phyloP scores from a whole-genome alignment of 2,113 vertebrate genomes.

The Himantopus leucocephalus region DNA sequence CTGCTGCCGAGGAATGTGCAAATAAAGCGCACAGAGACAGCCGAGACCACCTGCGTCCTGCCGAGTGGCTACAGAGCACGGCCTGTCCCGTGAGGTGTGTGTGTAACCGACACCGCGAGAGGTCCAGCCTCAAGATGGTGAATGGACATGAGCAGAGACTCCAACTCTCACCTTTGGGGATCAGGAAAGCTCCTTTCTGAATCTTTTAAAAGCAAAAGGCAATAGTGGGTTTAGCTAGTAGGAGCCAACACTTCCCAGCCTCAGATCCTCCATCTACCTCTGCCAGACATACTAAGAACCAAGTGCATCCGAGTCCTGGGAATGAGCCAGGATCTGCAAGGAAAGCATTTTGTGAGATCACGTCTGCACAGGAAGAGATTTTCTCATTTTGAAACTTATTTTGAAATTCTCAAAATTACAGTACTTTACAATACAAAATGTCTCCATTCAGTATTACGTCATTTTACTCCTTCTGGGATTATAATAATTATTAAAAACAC shows the following conservation, averaged over 20 bases:
- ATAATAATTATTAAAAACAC: slow-evolving; percentile 57
- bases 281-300: not conserved
- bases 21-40: not conserved
- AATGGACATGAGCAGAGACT: not conserved
- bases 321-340: slow-evolving; percentile 2
- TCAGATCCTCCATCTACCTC: not conserved
- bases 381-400: not conserved
- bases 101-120: not conserved
- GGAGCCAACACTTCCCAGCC: not conserved
- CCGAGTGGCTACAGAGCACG: not conserved
- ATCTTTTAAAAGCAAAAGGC: not conserved
- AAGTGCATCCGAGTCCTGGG: not conserved
- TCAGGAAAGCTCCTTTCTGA: not conserved
- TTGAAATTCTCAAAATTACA: slow-evolving; percentile 29
- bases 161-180: not conserved
- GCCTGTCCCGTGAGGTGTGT: not conserved
- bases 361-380: not conserved
- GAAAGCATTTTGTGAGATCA: slow-evolving; percentile 36
- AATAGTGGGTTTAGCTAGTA: not conserved
- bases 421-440: slow-evolving; percentile 55
- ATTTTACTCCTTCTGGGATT: slow-evolving; percentile 70
- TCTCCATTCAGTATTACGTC: slow-evolving; percentile 23
- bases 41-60: not conserved
- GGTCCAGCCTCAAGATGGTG: slow-evolving; percentile 19
- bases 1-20: slow-evolving; percentile 1